Base-by-base conservation (phyloP, 2,888 invertebrate genomes). In the Tetheella fluctuosa region DNA sequence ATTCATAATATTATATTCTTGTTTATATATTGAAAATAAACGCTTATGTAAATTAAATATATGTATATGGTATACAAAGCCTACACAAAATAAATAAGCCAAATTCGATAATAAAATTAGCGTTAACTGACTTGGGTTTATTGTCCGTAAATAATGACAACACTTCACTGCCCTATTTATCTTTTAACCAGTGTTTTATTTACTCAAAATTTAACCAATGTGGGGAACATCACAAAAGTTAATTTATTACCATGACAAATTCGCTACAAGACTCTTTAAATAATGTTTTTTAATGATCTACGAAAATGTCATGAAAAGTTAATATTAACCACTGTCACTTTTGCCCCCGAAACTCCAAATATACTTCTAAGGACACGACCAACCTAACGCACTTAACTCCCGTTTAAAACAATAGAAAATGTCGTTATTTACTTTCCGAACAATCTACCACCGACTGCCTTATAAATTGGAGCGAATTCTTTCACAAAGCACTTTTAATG, bases 401-500 rank as follows among this genome's bases (percentile, higher is more conserved):
- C 76, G 80, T 82, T 85, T 84, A 81, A 85, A 88, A 86, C 81
- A 83, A 85, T 84, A 79, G 82, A 79, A 80, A 82, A 78, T 83
- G 79, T 78, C 84, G 74, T 86, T 90, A 90, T 90, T 91, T 90
- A 88, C 88, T 81, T 82, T 83, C 83, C 82, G 66, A 81, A 80
- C 88, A 78, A 89, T 88, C 85, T 83, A 80, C 83, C 81, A 70
- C 81, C 76, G 83, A 83, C 87, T 86, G 82, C 83, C 88, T 88
- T 84, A 88, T 88, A 91, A 90, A 92, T 89, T 91, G 89, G 83
- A 85, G 70, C 76, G 85, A 88, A 90, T 91, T 88, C 88, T 81
- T 86, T 85, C 84, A 85, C 87, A 88, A 89, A 90, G 89, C 87
- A 88, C 85, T 90, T 91, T 91, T 92, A 91, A 92, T 91, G 91